phyloP scores from a whole-genome alignment of 2,797 vertebrate genomes.

The Tinamus major region DNA sequence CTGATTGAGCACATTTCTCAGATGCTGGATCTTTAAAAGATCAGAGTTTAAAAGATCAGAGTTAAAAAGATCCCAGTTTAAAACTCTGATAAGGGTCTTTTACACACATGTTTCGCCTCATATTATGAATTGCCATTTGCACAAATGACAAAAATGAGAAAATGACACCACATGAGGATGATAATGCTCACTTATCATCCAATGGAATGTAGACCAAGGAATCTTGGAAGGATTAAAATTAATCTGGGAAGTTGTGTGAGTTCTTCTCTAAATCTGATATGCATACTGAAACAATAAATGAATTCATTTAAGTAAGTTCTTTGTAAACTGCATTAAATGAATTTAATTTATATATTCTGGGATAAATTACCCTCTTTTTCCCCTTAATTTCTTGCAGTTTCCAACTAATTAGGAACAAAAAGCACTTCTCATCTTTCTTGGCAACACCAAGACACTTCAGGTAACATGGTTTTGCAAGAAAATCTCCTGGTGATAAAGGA shows the following conservation, averaged over 20 bases:
- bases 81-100: background rate
- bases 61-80: too few species aligned
- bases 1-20: background rate
- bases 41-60: background rate
- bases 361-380: background rate
- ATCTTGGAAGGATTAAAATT: background rate
- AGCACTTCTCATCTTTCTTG: background rate
- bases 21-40: background rate
- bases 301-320: background rate
- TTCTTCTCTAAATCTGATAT: background rate
- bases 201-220: background rate
- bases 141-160: background rate
- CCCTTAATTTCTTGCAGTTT: background rate
- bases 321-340: background rate
- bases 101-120: rapidly evolving
- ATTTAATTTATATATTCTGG: background rate
- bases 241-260: background rate
- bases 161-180: background rate
- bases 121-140: background rate
- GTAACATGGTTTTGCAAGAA: background rate
- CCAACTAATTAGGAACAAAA: background rate
- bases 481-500: background rate
- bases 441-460: background rate
- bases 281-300: background rate
- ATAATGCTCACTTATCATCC: background rate